Base-by-base conservation (phyloP, 1,140 invertebrate genomes). In the Bradynema listronoti region DNA sequence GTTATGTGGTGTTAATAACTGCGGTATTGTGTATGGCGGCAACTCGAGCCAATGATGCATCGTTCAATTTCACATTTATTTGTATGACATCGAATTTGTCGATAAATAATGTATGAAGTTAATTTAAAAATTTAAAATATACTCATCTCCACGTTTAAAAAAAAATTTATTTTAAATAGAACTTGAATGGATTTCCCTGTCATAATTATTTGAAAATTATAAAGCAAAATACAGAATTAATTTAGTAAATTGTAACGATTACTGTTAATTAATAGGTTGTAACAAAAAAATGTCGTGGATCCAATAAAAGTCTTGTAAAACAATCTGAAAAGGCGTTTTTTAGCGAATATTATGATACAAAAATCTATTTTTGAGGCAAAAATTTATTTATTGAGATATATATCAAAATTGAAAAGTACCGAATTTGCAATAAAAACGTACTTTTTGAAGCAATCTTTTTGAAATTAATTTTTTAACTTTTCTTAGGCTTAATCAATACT, bases 31-130 rank as follows among this genome's bases (percentile, higher is more conserved):
- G 43, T 41, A 30, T 65, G 39, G 50, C 61, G 16, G 32, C 43
- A 11, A 67, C 62, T 6, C 24, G 62, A n/a, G 51, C 63, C 0
- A 65, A 65, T 53, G 62, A 65, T 22, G 25, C 66, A 30, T 47
- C 62, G n/a, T 65, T 65, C 25, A 65, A 67, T 29, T 59, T 65
- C 27, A 68, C 58, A 30, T 51, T 65, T 34, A 57, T 65, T 39
- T 65, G 62, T 29, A 65, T 65, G 62, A 65, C 63, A 27, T 45
- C 62, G n/a, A 63, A 63, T 39, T 68, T 51, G 16, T 63, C 61
- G 4, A 30, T 68, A 11, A 68, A 63, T 29, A 32, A 42, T 25
- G 58, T 61, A 30, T 11, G 11, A 27, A 55, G n/a, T 61, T 34
- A 25, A 9, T 60, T 66, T 59, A 16, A 22, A 24, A 29, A 16